Base-by-base conservation (phyloP, 2,797 vertebrate genomes). In the Xiphophorus birchmanni region DNA sequence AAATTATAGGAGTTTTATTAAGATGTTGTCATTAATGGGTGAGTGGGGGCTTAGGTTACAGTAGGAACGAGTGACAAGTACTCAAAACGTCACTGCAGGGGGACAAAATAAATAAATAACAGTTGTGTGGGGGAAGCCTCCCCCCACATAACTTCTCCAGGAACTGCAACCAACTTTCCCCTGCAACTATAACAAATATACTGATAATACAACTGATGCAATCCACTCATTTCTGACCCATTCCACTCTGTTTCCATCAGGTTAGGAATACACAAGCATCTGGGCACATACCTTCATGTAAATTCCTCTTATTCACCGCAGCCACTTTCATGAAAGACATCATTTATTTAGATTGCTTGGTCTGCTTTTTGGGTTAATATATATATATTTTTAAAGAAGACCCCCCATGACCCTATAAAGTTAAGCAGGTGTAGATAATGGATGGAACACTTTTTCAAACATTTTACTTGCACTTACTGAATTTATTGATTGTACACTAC, bases 1-100 rank as follows among this genome's bases (percentile, higher is more conserved):
- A 69, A 69, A 26, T 69, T 67, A 63, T 13, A 42, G 65, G 37
- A 26, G 67, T 26, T 44, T 69, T 44, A 69, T 69, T n/a, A 69
- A 42, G 21, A 69, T 3, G 40, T n/a, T n/a, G 26, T 44, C 40
- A 26, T 26, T 44, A 69, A 69, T 44, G 37, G 37, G 67, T 69
- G 37, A 69, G 21, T 11, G 10, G 65, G 37, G 65, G 35, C 65
- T n/a, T 56, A 11, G 35, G 37, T 42, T 67, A 13, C 56, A 58
- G n/a, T 58, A 23, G 10, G 37, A 67, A 21, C 2, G 3, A 42
- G 21, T 13, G 37, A 15, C 67, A 26, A 26, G 40, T 26, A 69
- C 21, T 42, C 21, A 69, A 69, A 42, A 42, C 0, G 0, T 21
- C 9, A 42, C 21, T 23, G 18, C 65, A 12, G 10, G 40, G 4